Base-by-base conservation (phyloP, 2,113 vertebrate genomes). In the Barbus barbus region DNA sequence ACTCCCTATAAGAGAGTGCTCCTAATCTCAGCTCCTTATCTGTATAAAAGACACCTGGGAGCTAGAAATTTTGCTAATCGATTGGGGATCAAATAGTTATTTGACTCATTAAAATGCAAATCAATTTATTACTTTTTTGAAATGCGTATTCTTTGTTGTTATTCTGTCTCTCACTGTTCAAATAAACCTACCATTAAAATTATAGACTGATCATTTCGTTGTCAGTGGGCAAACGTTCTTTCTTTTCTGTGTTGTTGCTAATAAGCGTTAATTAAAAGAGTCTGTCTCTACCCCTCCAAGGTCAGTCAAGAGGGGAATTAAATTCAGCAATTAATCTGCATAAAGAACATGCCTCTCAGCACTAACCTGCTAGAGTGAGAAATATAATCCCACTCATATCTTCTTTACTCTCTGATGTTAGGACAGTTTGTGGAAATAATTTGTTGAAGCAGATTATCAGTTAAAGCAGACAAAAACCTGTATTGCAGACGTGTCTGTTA, bases 311-410 rank as follows among this genome's bases (percentile, higher is more conserved):
- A 58, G 61, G 26, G 80, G 84, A 87, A 84, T 84, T 79, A 60
- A 61, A 79, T 61, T 77, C 83, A 78, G 65, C 87, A 79, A 87
- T 88, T 87, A 86, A 88, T 83, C 73, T 77, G 63, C 72, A 85
- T 76, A 83, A 83, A 85, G 83, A 44, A 82, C 51, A 87, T 67
- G 60, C 83, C 79, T 67, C 69, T 78, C 61, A 58, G 33, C 75
- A 79, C 78, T 67, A 78, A 67, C 84, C 33, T 83, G 69, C 58
- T 82, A 56, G 77, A 74, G 38, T 75, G 81, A 83, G 73, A 83
- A 80, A 79, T 31, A 80, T 81, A 53, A 75, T 75, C 44, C 72
- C 44, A 51, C 69, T 61, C 38, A 69, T 61, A 86, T 86, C 81
- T 71, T 80, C 79, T 82, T 83, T n/a, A 65, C 61, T 83, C 41